Percentiles rank a stretch among this genome's conserved stretches.
Evolutionary conservation across 2,113 vertebrate species (phyloP).

Genomic region (Phrynosoma platyrhinos): DNA sequence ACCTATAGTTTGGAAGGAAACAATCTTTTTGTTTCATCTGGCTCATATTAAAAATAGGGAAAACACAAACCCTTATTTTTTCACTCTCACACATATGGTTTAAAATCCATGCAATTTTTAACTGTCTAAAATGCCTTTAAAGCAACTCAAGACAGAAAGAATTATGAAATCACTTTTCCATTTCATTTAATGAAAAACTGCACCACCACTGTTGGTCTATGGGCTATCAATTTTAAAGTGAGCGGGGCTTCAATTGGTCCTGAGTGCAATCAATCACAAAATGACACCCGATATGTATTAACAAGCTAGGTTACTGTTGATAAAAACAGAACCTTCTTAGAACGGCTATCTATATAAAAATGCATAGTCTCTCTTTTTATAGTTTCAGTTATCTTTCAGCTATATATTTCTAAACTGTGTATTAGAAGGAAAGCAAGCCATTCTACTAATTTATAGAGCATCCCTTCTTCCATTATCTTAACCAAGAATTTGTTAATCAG

Average conservation of each 20-base stretch:
- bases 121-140: conserved; percentile 85
- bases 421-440: neutral
- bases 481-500: neutral
- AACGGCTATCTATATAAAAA: conserved; percentile 47
- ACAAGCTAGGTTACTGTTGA: conserved; percentile 56
- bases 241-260: conserved; percentile 85
- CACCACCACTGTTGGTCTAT: conserved; percentile 80
- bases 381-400: conserved; percentile 44
- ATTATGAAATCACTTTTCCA: conserved; percentile 88
- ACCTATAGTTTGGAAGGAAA: conserved; percentile 89
- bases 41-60: conserved; percentile 86
- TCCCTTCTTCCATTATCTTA: neutral
- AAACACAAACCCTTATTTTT: conserved; percentile 83
- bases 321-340: conserved; percentile 54
- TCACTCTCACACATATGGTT: conserved; percentile 88
- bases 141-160: conserved; percentile 86
- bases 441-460: neutral
- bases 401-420: neutral
- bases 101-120: conserved; percentile 86
- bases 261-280: conserved; percentile 82
- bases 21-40: conserved; percentile 90
- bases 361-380: conserved; percentile 35
- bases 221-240: conserved; percentile 84
- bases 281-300: conserved; percentile 81
- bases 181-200: conserved; percentile 90